Percentiles rank a stretch among this genome's conserved stretches.
Evolutionary conservation across 2,888 invertebrate genomes (phyloP).

Genomic region (Noctua comes): DNA sequence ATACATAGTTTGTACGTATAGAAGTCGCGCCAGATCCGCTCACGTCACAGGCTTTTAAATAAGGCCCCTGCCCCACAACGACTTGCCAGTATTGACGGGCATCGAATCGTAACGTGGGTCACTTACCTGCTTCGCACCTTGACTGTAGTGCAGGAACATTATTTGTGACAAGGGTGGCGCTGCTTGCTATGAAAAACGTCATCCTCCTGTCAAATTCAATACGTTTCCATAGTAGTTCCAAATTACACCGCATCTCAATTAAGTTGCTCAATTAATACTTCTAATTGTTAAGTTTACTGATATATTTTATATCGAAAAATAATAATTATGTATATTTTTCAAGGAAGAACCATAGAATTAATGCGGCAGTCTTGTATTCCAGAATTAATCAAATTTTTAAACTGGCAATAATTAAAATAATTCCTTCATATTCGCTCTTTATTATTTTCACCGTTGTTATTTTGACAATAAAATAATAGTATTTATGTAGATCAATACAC

Average conservation of each 20-base stretch:
- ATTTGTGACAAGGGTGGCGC: not conserved
- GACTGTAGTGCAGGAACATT: not conserved
- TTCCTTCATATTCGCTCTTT: not conserved
- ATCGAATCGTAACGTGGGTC: not conserved
- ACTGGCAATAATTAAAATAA: constrained; percentile 5
- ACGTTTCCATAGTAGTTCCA: not conserved
- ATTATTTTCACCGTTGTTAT: too few relatives aligned
- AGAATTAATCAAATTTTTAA: constrained; percentile 10
- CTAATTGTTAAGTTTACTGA: not conserved
- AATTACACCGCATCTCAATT: not conserved
- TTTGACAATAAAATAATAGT: too few relatives aligned
- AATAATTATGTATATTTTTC: not conserved
- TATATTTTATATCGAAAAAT: not conserved
- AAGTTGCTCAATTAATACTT: not conserved
- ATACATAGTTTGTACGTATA: not conserved
- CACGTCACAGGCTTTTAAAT: not conserved
- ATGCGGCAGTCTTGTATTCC: constrained; percentile 13
- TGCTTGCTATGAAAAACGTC: not conserved
- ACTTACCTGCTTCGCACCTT: not conserved
- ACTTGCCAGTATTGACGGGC: not conserved
- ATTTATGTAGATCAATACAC: too few relatives aligned
- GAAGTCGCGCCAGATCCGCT: not conserved
- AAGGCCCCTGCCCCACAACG: not conserved
- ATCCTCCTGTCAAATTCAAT: not conserved
- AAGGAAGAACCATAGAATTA: not conserved